Conservation (phyloP, 2,888 invertebrate genomes). For the Rosalia funebris region DNA sequence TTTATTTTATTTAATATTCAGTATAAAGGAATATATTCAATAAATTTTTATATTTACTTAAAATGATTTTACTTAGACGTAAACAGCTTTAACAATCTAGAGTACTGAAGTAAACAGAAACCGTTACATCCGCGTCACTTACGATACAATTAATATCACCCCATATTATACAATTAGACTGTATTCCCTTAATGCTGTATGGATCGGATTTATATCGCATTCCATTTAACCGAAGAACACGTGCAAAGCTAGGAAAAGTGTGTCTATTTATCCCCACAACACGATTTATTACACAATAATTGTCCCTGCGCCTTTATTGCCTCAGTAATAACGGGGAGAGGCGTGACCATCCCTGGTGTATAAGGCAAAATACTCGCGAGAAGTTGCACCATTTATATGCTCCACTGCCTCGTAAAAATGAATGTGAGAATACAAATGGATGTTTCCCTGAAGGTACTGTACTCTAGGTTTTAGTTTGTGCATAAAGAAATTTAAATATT, state of each 20-base stretch:
- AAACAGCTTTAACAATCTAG: no score
- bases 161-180: no score
- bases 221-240: conserved; percentile 22
- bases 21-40: no score
- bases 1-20: no score
- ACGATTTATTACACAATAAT: conserved; percentile 43
- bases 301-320: conserved; percentile 34
- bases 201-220: not conserved
- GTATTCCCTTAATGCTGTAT: not conserved
- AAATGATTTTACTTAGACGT: no score
- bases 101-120: no score
- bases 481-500: no score
- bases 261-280: conserved; percentile 37
- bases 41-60: no score
- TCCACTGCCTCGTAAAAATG: conserved; percentile 2
- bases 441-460: not conserved
- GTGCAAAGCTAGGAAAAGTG: conserved; percentile 31
- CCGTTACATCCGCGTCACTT: no score
- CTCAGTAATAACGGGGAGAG: conserved; percentile 28
- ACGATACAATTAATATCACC: no score
- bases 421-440: not conserved
- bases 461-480: not conserved
- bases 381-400: conserved; percentile 27
- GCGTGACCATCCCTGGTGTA: conserved; percentile 29
- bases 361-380: conserved; percentile 34